Evolutionary conservation across 2,888 invertebrate species (phyloP).

Genomic region (Zygogramma bicolorata): DNA sequence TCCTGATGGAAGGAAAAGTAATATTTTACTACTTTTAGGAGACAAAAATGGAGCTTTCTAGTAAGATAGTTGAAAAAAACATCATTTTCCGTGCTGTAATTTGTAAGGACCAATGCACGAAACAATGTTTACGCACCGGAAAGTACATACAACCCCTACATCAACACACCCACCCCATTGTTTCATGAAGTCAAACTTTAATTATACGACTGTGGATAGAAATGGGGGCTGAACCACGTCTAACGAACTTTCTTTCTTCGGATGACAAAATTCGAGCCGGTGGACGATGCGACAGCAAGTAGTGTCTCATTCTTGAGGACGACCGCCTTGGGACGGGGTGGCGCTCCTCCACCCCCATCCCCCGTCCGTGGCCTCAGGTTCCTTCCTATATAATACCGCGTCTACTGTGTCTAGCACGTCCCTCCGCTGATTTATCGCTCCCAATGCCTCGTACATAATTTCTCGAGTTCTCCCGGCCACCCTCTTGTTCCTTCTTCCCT

Average conservation of each 20-base stretch:
- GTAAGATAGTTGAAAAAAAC: too few species aligned
- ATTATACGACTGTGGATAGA: conserved; percentile 31
- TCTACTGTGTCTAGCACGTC: conserved; percentile 68
- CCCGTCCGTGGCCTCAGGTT: conserved; percentile 60
- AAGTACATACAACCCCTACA: neutral
- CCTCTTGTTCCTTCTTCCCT: conserved; percentile 38
- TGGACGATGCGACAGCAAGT: conserved; percentile 58
- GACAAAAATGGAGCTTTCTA: too few species aligned
- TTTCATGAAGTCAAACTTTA: conserved; percentile 26
- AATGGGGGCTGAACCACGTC: conserved; percentile 40
- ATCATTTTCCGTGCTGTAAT: neutral
- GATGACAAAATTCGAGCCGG: conserved; percentile 64
- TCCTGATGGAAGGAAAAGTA: too few species aligned
- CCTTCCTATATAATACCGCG: conserved; percentile 66
- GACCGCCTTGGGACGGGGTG: conserved; percentile 63
- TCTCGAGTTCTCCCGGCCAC: conserved; percentile 60
- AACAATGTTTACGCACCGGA: neutral
- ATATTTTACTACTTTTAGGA: too few species aligned
- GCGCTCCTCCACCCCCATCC: conserved; percentile 6
- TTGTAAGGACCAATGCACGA: neutral
- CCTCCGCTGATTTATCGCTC: conserved; percentile 67
- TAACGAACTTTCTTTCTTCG: conserved; percentile 64
- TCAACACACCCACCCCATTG: conserved; percentile 8
- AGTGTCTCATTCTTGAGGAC: conserved; percentile 66
- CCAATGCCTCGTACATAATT: conserved; percentile 69